A percentile compares a stretch with the other conserved stretches of the same genome.
phyloP scores from a whole-genome alignment of 2,113 vertebrate genomes.

The Rhea pennata region DNA sequence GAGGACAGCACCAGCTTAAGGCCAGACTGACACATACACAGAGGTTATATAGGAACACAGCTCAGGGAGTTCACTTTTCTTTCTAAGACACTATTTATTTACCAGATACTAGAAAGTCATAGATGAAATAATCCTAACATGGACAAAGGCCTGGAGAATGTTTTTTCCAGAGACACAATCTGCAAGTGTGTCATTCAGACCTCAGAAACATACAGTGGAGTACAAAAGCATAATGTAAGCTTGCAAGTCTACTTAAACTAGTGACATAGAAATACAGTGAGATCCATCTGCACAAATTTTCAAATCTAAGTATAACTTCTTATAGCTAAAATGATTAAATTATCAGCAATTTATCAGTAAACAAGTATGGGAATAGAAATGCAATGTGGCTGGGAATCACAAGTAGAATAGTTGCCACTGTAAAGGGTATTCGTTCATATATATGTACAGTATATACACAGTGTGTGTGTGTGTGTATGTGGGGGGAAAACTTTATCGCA shows the following conservation, averaged over 20 bases:
- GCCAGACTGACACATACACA: not conserved
- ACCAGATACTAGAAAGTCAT: not conserved
- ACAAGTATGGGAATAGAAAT: not conserved
- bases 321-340: not conserved
- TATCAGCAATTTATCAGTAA: not conserved
- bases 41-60: not conserved
- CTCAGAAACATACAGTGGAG: not conserved
- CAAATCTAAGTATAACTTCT: not conserved
- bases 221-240: not conserved
- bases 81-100: not conserved
- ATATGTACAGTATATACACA: no score
- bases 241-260: not conserved
- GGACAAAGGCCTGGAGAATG: not conserved
- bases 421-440: not conserved
- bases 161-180: not conserved
- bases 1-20: not conserved
- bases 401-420: not conserved
- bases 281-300: not conserved
- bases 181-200: not conserved
- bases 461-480: no score
- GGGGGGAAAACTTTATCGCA: not conserved
- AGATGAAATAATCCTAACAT: not conserved
- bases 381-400: not conserved
- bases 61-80: not conserved
- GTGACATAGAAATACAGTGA: not conserved